These are phyloP conservation scores for Strix aluco DNA, from an alignment of 2,113 vertebrate species.

Conservation along the genomic window DNA sequence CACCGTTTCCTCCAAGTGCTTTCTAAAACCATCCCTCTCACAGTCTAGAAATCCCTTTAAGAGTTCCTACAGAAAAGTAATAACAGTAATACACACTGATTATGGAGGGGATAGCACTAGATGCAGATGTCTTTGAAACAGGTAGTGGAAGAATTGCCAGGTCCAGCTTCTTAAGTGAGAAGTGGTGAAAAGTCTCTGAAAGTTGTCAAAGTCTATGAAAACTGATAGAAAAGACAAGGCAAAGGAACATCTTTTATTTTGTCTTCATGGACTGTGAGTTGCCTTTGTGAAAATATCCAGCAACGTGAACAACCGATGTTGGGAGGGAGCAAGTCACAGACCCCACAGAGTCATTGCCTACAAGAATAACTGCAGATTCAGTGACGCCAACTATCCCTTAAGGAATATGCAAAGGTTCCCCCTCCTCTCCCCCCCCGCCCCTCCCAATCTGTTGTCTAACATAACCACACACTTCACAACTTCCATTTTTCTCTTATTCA, in stretches of 20 bases:
- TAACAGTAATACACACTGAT: not conserved
- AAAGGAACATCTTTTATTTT: not conserved
- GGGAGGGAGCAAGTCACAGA: not conserved
- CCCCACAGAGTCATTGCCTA: not conserved
- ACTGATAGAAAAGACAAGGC: not conserved
- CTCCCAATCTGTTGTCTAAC: not conserved
- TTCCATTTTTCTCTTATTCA: not conserved
- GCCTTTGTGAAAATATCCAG: not conserved
- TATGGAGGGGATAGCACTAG: not conserved
- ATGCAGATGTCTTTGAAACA: not conserved
- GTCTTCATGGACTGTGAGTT: not conserved
- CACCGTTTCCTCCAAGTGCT: not conserved
- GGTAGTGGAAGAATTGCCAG: not conserved
- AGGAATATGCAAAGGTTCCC: not conserved
- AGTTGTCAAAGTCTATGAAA: not conserved
- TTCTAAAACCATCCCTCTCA: not conserved
- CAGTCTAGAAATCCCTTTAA: not conserved
- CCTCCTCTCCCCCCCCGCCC: accelerated
- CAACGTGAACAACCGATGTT: not conserved
- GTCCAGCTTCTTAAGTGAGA: not conserved
- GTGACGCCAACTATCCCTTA: not conserved
- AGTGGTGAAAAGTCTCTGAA: not conserved
- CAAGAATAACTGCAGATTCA: not conserved
- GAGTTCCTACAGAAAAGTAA: not conserved
- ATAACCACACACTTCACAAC: not conserved